Evolutionary conservation across 2,113 vertebrate species (phyloP), one percentile per base, ranked within the genome.

Genomic region (Mixornis gularis): DNA sequence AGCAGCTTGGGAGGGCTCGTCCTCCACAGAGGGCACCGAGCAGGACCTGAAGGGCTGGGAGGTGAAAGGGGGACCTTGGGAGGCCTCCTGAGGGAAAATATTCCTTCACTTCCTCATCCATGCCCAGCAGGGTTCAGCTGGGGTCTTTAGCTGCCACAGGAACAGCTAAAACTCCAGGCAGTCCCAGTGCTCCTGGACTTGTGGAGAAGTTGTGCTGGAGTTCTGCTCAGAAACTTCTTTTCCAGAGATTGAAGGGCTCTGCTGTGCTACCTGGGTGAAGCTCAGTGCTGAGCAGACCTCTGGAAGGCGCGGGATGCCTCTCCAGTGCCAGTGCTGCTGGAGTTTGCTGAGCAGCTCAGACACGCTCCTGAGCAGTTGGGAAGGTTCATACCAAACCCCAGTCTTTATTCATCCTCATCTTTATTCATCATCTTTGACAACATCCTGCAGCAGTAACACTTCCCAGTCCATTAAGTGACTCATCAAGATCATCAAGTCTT

Each of bases 291-390:
- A 19, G 3, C 74, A 58, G 27, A 4, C 7, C 79, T 43, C 62
- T 2, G 1, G 60, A 38, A 63, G 51, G 29, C 34, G 3, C 0
- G 0, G 12, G 30, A 1, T 40, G 53, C 52, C 48, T 55, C 46
- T 49, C 13, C 65, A 17, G 32, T 29, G 6, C 29, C 46, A 22
- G 17, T 49, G 20, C 22, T 36, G 14, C 34, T 62, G 41, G 7
- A 13, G 21, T 73, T 8, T 52, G 44, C 77, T 49, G 22, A 19
- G 16, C 56, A 59, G 5, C n/a, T 64, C 62, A 44, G 59, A 22
- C 32, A 22, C 1, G 0, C 6, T 68, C n/a, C 27, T 4, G 14
- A 7, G 27, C 53, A 34, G n/a, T 0, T 43, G 52, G 24, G 34
- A 80, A 17, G 1, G 4, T 6, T 27, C 41, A 4, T 19, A 4